Percentiles rank a stretch among this genome's conserved stretches.
phyloP scores from a whole-genome alignment of 2,113 vertebrate genomes.

The Loxodonta africana region DNA sequence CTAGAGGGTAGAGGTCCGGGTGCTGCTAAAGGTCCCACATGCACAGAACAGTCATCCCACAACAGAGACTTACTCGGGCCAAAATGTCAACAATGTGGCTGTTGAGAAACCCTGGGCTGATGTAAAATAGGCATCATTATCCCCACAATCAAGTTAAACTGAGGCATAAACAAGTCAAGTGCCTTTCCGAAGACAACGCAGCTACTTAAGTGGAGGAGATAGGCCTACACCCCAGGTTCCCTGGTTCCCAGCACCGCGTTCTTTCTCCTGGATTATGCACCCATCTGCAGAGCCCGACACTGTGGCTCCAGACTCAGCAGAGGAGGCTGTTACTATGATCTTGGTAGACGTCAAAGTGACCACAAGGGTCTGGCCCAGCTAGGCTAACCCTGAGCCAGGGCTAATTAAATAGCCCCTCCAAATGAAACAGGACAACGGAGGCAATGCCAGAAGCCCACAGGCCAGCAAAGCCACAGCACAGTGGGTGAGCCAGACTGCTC shows the following conservation, averaged over 20 bases:
- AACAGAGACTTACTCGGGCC: not conserved
- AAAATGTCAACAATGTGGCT: not conserved
- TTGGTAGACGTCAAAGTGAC: not conserved
- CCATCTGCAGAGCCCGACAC: not conserved
- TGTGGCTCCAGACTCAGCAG: fast-evolving
- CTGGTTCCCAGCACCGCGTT: not conserved
- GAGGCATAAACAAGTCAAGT: not conserved
- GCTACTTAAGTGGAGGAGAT: not conserved
- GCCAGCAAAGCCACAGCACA: not conserved
- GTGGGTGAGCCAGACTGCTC: not conserved
- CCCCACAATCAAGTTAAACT: not conserved
- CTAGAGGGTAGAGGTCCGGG: not conserved
- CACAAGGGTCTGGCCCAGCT: not conserved
- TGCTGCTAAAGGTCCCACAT: not conserved
- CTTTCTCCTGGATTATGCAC: not conserved
- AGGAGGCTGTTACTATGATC: not conserved
- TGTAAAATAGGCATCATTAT: not conserved
- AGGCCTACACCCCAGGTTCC: not conserved
- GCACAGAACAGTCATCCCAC: not conserved
- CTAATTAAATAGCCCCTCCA: not conserved
- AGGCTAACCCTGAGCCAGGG: not conserved
- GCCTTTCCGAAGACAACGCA: not conserved
- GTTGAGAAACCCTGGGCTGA: not conserved
- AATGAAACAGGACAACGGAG: not conserved
- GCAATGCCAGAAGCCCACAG: not conserved